Percentiles rank a stretch among this genome's conserved stretches.
These are phyloP conservation scores for Andrena minutula DNA, from an alignment of 2,888 invertebrate genomes.

Conservation along the genomic window DNA sequence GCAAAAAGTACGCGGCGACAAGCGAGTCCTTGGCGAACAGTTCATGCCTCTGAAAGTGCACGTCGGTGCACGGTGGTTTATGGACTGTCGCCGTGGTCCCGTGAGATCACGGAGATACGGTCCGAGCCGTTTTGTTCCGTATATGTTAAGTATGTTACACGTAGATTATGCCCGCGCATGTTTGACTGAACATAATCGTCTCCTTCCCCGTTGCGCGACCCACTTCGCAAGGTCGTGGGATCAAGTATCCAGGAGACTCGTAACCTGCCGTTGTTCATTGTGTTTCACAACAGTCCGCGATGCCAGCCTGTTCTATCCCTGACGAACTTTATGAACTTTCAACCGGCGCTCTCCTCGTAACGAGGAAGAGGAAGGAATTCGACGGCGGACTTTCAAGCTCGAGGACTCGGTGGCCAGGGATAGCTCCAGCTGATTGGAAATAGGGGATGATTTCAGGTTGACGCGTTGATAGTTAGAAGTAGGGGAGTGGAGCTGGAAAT, in stretches of 20 bases:
- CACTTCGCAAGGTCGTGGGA: conserved; percentile 76
- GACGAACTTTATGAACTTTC: conserved; percentile 21
- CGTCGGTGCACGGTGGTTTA: conserved; percentile 7
- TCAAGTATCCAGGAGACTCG: conserved; percentile 65
- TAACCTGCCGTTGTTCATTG: conserved; percentile 65
- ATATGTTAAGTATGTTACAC: conserved; percentile 72
- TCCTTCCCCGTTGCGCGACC: conserved; percentile 71
- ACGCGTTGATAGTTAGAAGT: neutral
- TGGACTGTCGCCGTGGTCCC: conserved; percentile 28
- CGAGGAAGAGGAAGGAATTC: conserved; percentile 12
- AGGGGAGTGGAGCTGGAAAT: too few relatives aligned
- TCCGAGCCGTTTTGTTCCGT: conserved; percentile 64
- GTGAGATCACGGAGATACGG: conserved; percentile 46
- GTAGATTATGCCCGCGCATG: conserved; percentile 72
- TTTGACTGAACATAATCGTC: conserved; percentile 72
- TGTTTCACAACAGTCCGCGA: conserved; percentile 36
- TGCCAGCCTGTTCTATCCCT: neutral
- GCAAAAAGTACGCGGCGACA: conserved; percentile 5
- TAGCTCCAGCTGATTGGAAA: neutral
- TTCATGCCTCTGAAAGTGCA: conserved; percentile 6
- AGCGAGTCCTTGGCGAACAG: conserved; percentile 14
- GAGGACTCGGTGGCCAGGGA: neutral
- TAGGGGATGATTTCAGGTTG: neutral
- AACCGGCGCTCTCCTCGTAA: neutral
- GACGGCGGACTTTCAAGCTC: neutral